Base-by-base conservation (phyloP, 2,888 invertebrate species). In the Ferdinandea cuprea region DNA sequence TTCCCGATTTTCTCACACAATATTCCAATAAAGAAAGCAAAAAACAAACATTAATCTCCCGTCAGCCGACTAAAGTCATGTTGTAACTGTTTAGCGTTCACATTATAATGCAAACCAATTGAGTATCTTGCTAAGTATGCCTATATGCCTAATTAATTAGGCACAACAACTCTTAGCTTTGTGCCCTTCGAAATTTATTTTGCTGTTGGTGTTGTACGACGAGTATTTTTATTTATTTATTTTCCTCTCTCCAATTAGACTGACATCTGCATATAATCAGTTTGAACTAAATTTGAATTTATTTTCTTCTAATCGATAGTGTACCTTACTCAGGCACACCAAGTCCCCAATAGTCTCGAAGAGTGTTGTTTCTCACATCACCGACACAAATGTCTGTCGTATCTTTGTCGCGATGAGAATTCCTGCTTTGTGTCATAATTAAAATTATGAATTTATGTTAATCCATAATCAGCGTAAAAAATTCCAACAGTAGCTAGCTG, bases 381-480 rank as follows among this genome's bases (percentile, higher is more conserved):
- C 11, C 59, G 13, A 8, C 30, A 9, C 37, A 19, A 17, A 37
- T 32, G 40, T 19, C 46, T 9, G 15, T 44, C 25, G 25, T 3
- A 25, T 25, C n/a, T n/a, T n/a, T n/a, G n/a, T n/a, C n/a, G n/a
- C n/a, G n/a, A n/a, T n/a, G n/a, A n/a, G 73, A 65, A 65, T 74
- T 74, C 74, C 56, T 58, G 65, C 58, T 77, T 56, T 35, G 71
- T 72, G 81, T 81, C 81, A 77, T 72, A 76, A 76, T 77, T 77
- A 66, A 77, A 81, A 81, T 77, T 77, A 76, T 81, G 81, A 72
- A 66, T 77, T 77, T 81, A 81, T 81, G 81, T 61, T 71, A 77
- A 81, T 81, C 77, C 58, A 71, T 81, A 81, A 81, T 76, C 77
- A 71, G 81, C 81, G 81, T 81, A 71, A 66, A 72, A 71, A 81